These are phyloP conservation scores for Agapornis canus DNA, from an alignment of 2,797 vertebrate genomes.

Conservation along the genomic window DNA sequence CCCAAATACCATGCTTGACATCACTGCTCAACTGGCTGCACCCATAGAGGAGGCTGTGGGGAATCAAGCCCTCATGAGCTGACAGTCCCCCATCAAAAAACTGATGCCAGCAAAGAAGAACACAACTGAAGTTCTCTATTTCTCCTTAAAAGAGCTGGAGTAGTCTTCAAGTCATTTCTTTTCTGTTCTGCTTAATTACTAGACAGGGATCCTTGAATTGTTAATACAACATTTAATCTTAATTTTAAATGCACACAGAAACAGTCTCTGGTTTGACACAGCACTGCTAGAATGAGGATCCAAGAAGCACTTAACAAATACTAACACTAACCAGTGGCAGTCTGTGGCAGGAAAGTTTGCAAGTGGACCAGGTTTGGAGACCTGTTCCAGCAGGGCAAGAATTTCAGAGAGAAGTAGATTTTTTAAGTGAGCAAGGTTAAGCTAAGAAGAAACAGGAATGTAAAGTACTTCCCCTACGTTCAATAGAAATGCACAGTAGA, in stretches of 20 bases:
- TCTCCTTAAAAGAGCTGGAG: not conserved
- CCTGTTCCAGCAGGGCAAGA: not conserved
- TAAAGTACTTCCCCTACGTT: not conserved
- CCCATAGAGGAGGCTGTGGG: not conserved
- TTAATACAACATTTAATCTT: not conserved
- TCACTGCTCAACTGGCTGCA: not conserved
- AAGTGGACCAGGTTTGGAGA: not conserved
- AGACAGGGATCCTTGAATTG: not conserved
- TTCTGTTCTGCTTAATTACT: not conserved
- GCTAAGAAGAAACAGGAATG: not conserved
- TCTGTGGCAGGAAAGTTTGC: not conserved
- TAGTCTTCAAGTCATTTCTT: not conserved
- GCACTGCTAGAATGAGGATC: not conserved
- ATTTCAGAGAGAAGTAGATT: not conserved
- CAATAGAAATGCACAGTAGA: not conserved
- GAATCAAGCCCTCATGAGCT: not conserved
- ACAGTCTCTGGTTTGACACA: not conserved
- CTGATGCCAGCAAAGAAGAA: not conserved
- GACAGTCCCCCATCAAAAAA: not conserved
- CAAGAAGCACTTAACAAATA: not conserved
- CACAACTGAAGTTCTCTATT: not conserved
- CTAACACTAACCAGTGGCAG: not conserved
- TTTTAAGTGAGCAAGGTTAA: not conserved
- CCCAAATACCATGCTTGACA: not conserved
- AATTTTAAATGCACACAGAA: not conserved